Base-by-base conservation (phyloP, 35 echinoderm and acorn worm species). In the Lytechinus variegatus region DNA sequence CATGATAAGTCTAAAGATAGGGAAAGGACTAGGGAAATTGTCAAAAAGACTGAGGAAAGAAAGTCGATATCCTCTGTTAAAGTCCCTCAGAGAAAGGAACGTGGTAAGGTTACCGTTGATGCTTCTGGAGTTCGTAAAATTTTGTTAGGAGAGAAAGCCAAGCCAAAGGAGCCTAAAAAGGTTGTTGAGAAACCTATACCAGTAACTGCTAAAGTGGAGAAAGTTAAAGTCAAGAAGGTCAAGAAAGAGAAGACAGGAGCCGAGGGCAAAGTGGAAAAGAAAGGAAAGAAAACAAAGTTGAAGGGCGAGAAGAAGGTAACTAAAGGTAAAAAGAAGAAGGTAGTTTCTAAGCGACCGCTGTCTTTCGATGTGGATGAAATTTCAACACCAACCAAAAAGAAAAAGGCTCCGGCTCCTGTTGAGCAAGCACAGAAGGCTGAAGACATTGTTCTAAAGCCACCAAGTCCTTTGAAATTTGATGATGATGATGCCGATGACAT, bases 261-360 rank as follows among this genome's bases (percentile, higher is more conserved):
- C 16, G 92, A 96, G 71, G 94, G 87, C 9, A 94, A 94, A 27
- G 94, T 52, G 27, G 96, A 53, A 53, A 96, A 96, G 94, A 96
- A 96, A 54, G 88, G 19, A 2, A 96, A 96, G 89, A 94, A 94
- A 52, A 53, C 87, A 14, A 96, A 96, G n/a, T 57, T 54, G 6
- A 27, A 95, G 95, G 57, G 91, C 92, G 94, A 93, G 87, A 96
- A 57, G 93, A 96, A 91, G 61, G 56, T 96, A 93, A 87, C 87
- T 28, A 95, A 95, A 72, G 95, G 87, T 28, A 95, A 95, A 86
- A 95, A 95, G 55, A 95, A 95, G 95, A 95, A 95, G 58, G 87
- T 28, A 60, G 54, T 51, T 44, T 87, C 53, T 27, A 95, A 95
- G 54, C 11, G 87, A 54, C 92, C 92, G 24, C 92, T 93, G 92